Evolutionary conservation across 2,113 vertebrate species (phyloP).

Genomic region (Passer montanus): DNA sequence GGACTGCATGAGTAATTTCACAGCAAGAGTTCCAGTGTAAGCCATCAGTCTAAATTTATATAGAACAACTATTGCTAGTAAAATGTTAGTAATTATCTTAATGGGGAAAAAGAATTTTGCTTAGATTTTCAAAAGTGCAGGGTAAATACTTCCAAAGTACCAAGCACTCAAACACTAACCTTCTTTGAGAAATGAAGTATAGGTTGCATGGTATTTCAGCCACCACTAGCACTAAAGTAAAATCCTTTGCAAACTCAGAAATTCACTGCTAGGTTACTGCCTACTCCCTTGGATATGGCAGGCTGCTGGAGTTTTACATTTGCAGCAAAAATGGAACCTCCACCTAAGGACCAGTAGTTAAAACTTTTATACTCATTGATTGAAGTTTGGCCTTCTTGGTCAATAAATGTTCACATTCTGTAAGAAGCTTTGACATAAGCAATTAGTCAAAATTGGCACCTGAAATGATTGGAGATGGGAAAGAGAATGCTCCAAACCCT

Average conservation of each 20-base stretch:
- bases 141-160: constrained; percentile 16
- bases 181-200: constrained; percentile 9
- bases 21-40: constrained; percentile 18
- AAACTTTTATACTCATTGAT: not conserved
- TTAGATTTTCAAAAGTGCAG: constrained; percentile 7
- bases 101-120: not conserved
- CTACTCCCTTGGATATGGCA: not conserved
- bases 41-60: not conserved
- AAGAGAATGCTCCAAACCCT: not conserved
- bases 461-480: not conserved
- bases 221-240: not conserved
- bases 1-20: not conserved
- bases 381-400: not conserved
- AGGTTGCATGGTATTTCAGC: not conserved
- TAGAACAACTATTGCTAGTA: not conserved
- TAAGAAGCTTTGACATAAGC: not conserved
- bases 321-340: not conserved
- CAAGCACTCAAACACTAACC: not conserved
- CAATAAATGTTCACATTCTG: not conserved
- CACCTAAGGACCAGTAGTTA: not conserved
- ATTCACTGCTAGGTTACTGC: not conserved
- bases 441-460: not conserved
- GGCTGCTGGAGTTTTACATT: not conserved
- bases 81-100: constrained; percentile 29
- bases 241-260: not conserved